Evolutionary conservation across 2,888 invertebrate genomes (phyloP).

Genomic region (Deilephila elpenor): DNA sequence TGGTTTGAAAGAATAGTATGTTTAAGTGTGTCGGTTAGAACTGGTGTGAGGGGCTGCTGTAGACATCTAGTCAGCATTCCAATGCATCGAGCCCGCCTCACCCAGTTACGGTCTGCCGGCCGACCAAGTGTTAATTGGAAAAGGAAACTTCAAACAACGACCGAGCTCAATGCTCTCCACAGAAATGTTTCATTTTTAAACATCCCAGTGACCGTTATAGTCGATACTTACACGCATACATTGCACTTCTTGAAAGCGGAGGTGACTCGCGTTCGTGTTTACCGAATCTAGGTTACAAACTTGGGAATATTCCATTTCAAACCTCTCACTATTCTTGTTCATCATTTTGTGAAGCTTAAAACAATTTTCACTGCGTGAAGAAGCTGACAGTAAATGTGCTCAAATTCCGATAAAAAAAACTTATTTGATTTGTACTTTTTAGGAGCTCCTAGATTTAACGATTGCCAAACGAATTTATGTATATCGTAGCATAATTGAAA

Average conservation of each 20-base stretch:
- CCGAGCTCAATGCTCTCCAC: constrained; percentile 83
- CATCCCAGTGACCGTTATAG: constrained; percentile 77
- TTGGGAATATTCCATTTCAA: constrained; percentile 25
- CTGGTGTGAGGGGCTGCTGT: constrained; percentile 57
- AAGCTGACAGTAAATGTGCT: too few species aligned
- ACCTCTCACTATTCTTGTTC: too few species aligned
- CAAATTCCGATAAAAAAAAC: too few species aligned
- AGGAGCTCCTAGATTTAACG: too few species aligned
- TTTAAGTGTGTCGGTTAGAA: constrained; percentile 47
- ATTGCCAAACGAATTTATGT: too few species aligned
- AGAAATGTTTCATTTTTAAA: constrained; percentile 84
- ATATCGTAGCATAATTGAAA: too few species aligned
- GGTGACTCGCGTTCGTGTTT: constrained; percentile 36
- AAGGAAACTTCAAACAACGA: constrained; percentile 84
- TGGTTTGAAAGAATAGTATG: constrained; percentile 9
- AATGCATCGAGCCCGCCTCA: constrained; percentile 68
- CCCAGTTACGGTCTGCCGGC: constrained; percentile 82
- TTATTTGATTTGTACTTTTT: too few species aligned
- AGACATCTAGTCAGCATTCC: constrained; percentile 71
- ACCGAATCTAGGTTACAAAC: constrained; percentile 46
- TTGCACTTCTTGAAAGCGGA: constrained; percentile 42
- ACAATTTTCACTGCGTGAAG: too few species aligned
- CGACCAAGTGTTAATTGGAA: constrained; percentile 83
- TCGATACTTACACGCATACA: constrained; percentile 58
- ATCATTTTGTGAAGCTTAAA: too few species aligned